Evolutionary conservation across 2,797 vertebrate genomes (phyloP), one percentile per base, ranked within the genome.

Genomic region (Pogoniulus pusillus): DNA sequence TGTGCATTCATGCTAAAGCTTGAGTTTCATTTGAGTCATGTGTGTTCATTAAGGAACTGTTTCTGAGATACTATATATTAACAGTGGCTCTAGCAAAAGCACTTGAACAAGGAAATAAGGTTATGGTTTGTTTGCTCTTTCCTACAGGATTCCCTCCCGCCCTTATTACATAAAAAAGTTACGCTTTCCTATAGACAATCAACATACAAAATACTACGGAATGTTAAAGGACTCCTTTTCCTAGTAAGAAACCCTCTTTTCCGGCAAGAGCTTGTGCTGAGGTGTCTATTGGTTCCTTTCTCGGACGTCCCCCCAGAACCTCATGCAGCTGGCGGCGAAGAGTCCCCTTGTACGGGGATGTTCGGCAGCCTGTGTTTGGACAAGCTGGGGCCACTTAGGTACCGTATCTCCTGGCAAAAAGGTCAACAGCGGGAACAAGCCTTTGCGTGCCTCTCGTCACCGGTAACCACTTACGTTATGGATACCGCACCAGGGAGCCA

Each of bases 1-100:
- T 6, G 53, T 5, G 23, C 4, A 4, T 18, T 68, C 29, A 22
- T 0, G 1, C 19, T 43, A 26, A 27, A 70, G 70, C 15, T 16
- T 0, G 0, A 19, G 10, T 15, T 76, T 75, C 8, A 5, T 17
- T 19, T 39, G 30, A 51, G 17, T 20, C 12, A 22, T 24, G 6
- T 6, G 12, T 15, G 18, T 30, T 75, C 51, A 12, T 10, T 68
- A 55, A 60, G 39, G 54, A 82, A 29, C 32, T 8, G 9, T 55
- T 69, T 41, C 74, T 20, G 14, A 63, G 29, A 26, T 17, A 24
- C 10, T 22, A 3, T 8, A 3, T 2, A 4, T 23, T 29, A 54
- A 55, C 8, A 5, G 15, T 6, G 6, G 23, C 49, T 77, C 27
- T 34, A 73, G 43, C 9, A 51, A 57, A 64, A 10, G 26, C 29